phyloP scores from a whole-genome alignment of 1,140 invertebrate genomes.

The Pissodes strobi region DNA sequence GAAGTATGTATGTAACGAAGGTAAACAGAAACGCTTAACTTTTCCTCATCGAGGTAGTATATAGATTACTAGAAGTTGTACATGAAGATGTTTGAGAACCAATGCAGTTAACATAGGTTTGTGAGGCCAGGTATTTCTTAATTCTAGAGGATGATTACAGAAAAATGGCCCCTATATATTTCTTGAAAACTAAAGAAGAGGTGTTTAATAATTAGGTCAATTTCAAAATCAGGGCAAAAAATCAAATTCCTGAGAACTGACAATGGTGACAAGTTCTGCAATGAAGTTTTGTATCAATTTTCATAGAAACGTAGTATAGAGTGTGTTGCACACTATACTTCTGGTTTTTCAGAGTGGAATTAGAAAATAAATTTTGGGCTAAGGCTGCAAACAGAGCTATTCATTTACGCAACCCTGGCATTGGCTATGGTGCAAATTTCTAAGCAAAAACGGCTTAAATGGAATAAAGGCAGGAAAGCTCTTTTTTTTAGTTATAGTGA shows the following conservation, averaged over 20 bases:
- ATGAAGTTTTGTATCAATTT: conserved; percentile 41
- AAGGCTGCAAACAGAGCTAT: conserved; percentile 53
- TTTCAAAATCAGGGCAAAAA: conserved; percentile 25
- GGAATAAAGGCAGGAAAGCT: conserved; percentile 40
- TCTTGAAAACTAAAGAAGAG: conserved; percentile 30
- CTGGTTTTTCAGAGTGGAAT: conserved; percentile 42
- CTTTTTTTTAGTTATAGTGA: conserved; percentile 57
- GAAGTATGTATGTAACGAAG: conserved; percentile 42
- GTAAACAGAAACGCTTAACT: conserved; percentile 38
- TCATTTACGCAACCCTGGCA: not conserved
- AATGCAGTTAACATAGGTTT: conserved; percentile 46
- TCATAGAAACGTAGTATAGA: conserved; percentile 38
- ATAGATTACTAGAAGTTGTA: conserved; percentile 44
- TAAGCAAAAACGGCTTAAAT: conserved; percentile 24
- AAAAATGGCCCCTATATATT: too few species aligned
- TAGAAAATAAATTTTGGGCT: conserved; percentile 53
- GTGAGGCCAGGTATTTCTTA: too few species aligned
- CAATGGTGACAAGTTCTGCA: conserved; percentile 47
- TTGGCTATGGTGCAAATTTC: too few species aligned
- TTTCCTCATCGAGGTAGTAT: conserved; percentile 31
- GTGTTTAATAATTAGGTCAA: conserved; percentile 26
- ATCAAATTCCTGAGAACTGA: too few species aligned
- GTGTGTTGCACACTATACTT: conserved; percentile 1
- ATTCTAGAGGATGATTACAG: conserved; percentile 25
- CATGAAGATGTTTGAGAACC: conserved; percentile 49